Base-by-base conservation (phyloP, 2,113 vertebrate genomes). In the Siphamia tubifer region DNA sequence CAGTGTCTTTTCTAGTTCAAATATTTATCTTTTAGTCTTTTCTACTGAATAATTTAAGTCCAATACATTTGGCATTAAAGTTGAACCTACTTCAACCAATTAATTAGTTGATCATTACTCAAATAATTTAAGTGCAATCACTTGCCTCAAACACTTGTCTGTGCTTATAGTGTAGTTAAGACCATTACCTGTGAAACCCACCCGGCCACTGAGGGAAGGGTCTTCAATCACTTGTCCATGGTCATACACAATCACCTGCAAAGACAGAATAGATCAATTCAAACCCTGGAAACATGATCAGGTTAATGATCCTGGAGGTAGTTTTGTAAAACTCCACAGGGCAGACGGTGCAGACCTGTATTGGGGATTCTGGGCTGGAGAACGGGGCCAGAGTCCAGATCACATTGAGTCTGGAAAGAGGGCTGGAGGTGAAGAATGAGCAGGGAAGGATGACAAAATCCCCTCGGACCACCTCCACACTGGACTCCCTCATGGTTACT, bases 181-280 rank as follows among this genome's bases (percentile, higher is more conserved):
- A n/a, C 17, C 9, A 6, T 42, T 57, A 90, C 89, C 85, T 82
- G 87, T 77, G 43, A 95, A 95, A 8, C 44, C 83, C 49, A 93
- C 92, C 8, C 94, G 85, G 16, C 93, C 92, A 2, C 58, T 86
- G 35, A 92, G 85, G 6, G 90, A 90, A 3, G 90, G 84, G 72
- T 88, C 90, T 63, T 94, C 93, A 4, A 92, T 91, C 66, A 92
- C 91, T 87, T 93, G 90, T 0, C 90, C 90, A 2, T 93, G 93
- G 73, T 94, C 92, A 6, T 92, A 94, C 8, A 89, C 90, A 0
- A 94, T 93, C 72, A 95, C 92, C 94, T 95, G 86, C 9, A 21
- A 34, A 2, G 2, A 57, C 20, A 44, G 24, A 32, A 17, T 27
- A 21, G 16, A 23, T 8, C 5, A 5, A 38, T 43, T 44, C 8